Evolutionary conservation across 2,888 invertebrate species (phyloP).

Genomic region (Troides aeacus): DNA sequence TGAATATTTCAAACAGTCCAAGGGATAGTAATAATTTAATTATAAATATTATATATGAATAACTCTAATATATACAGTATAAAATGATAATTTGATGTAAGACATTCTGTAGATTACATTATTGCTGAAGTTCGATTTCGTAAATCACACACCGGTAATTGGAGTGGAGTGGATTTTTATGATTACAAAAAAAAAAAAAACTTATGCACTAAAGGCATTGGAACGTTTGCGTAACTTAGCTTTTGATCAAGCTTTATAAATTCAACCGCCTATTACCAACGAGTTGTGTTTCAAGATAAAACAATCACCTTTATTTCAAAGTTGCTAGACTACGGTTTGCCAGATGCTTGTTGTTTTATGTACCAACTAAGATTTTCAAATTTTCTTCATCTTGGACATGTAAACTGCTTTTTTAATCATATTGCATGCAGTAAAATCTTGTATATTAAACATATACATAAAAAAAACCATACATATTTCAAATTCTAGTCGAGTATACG

Average conservation of each 20-base stretch:
- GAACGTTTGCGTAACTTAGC: not conserved
- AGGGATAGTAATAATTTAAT: no score
- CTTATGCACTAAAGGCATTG: slow-evolving; percentile 4
- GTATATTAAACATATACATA: no score
- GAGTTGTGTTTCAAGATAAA: slow-evolving; percentile 1
- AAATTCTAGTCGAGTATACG: not conserved
- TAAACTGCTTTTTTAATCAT: not conserved
- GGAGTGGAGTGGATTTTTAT: not conserved
- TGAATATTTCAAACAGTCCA: no score
- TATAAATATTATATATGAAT: not conserved
- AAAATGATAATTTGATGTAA: not conserved
- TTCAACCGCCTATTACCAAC: not conserved
- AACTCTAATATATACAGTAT: not conserved
- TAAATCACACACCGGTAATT: not conserved
- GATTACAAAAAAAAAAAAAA: not conserved
- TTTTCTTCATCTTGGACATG: not conserved
- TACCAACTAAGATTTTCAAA: not conserved
- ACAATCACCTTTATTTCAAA: slow-evolving; percentile 15
- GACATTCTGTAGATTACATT: not conserved
- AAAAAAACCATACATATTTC: no score
- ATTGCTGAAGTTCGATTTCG: not conserved
- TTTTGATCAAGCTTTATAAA: slow-evolving; percentile 15
- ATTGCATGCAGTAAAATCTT: not conserved
- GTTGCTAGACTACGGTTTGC: not conserved
- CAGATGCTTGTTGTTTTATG: not conserved